Evolutionary conservation across 2,113 vertebrate genomes (phyloP).

Genomic region (Nothoprocta perdicaria): DNA sequence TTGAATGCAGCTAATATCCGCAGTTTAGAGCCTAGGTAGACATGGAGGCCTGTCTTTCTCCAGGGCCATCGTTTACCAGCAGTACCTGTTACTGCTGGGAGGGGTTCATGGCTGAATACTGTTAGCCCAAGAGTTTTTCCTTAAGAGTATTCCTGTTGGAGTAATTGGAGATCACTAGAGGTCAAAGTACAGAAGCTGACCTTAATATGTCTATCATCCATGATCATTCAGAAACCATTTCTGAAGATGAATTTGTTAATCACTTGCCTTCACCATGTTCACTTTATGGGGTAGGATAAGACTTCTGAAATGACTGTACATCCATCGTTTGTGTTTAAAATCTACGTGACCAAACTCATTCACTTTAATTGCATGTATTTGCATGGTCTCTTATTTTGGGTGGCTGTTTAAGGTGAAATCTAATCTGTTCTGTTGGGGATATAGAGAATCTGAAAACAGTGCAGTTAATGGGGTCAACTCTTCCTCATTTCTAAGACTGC

Average conservation of each 20-base stretch:
- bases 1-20: not conserved
- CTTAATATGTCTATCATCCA: not conserved
- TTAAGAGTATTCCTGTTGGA: not conserved
- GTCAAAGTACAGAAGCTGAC: not conserved
- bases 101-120: not conserved
- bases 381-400: not conserved
- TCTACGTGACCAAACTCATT: not conserved
- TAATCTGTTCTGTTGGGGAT: constrained; percentile 23
- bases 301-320: constrained; percentile 26
- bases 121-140: not conserved
- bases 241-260: not conserved
- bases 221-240: not conserved
- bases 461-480: constrained; percentile 56
- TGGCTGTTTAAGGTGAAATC: constrained; percentile 42
- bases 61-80: not conserved
- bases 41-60: not conserved
- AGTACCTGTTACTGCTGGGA: not conserved
- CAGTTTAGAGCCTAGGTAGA: not conserved
- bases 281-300: not conserved
- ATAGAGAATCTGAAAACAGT: constrained; percentile 19
- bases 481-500: not conserved
- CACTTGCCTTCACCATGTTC: not conserved
- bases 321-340: not conserved
- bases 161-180: not conserved
- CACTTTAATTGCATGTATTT: constrained; percentile 52